phyloP scores from a whole-genome alignment of 2,113 vertebrate species.

The Pteruthius melanotis region DNA sequence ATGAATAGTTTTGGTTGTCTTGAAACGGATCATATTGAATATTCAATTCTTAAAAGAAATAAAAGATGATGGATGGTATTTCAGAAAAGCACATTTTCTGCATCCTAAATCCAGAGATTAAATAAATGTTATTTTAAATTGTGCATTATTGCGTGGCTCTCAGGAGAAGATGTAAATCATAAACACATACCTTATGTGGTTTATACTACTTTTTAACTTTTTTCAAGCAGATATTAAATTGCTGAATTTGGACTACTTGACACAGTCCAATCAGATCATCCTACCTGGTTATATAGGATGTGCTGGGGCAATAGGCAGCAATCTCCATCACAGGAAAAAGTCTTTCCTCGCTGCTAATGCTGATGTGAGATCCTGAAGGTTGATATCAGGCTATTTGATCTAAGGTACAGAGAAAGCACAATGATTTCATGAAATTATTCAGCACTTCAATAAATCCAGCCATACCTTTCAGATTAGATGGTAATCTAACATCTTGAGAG shows the following conservation, averaged over 20 bases:
- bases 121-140: neutral
- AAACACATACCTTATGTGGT: neutral
- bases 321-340: neutral
- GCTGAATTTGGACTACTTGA: neutral
- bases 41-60: neutral
- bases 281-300: rapidly evolving
- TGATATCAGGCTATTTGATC: neutral
- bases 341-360: neutral
- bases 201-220: neutral
- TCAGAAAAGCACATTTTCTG: neutral
- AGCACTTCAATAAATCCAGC: neutral
- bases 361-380: neutral
- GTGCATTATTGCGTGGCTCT: neutral
- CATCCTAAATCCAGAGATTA: neutral
- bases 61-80: neutral
- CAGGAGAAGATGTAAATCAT: neutral
- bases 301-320: neutral
- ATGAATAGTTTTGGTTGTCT: neutral
- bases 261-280: neutral
- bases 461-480: neutral
- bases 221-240: neutral
- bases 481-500: neutral
- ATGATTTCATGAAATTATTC: neutral
- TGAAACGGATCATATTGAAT: neutral
- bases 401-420: neutral